Percentiles rank a stretch among this genome's conserved stretches.
These are phyloP conservation scores for Cavia aperea DNA, from an alignment of 2,113 vertebrate species.

Conservation along the genomic window DNA sequence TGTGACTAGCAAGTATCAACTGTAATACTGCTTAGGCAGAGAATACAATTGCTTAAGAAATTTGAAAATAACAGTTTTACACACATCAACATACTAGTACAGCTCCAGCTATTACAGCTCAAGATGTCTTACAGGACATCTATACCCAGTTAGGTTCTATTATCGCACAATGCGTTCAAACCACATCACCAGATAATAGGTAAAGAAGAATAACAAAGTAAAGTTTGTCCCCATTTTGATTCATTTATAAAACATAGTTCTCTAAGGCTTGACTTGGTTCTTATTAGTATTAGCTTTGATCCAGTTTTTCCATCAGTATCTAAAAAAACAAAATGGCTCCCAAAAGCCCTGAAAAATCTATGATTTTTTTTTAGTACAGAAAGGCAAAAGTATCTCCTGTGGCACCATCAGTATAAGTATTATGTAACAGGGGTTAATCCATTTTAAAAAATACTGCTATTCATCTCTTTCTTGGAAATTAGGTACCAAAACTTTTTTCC, in stretches of 20 bases:
- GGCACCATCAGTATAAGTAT: neutral
- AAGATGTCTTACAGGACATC: neutral
- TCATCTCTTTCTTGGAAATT: neutral
- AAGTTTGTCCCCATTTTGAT: neutral
- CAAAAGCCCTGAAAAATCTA: neutral
- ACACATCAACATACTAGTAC: slow-evolving; percentile 11
- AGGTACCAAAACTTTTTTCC: slow-evolving; percentile 6
- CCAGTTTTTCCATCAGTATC: neutral
- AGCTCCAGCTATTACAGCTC: neutral
- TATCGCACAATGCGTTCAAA: neutral
- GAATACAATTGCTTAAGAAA: neutral
- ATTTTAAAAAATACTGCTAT: neutral
- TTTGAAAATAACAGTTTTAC: neutral
- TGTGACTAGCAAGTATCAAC: slow-evolving; percentile 2
- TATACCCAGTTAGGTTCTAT: neutral
- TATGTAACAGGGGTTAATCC: neutral
- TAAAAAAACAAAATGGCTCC: neutral
- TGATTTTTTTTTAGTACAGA: neutral
- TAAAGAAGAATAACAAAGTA: neutral
- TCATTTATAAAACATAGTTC: slow-evolving; percentile 17
- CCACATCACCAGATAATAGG: neutral
- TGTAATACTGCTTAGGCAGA: neutral
- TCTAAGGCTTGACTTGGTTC: neutral
- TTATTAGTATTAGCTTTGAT: slow-evolving; percentile 12
- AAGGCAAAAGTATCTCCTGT: neutral